Conservation (phyloP, 2,888 invertebrate species). For the Entomobrya proxima region DNA sequence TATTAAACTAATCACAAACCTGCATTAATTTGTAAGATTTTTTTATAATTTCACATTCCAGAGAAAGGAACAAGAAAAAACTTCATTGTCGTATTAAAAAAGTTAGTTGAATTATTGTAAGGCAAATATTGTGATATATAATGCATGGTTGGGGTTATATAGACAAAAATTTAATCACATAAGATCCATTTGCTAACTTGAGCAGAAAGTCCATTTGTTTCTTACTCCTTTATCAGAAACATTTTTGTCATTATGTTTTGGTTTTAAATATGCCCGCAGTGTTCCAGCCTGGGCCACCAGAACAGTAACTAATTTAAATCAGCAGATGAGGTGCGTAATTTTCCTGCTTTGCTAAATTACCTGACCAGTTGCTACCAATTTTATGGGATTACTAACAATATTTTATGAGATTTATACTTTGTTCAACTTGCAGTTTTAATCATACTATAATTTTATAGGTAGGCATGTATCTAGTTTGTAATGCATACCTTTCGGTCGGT, state of each 20-base stretch:
- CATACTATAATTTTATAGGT: background rate
- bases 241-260: background rate
- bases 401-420: background rate
- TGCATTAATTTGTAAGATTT: constrained; percentile 47
- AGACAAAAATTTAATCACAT: constrained; percentile 4
- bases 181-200: background rate
- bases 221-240: background rate
- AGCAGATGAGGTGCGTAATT: constrained; percentile 15
- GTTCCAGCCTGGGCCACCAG: background rate
- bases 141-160: no score
- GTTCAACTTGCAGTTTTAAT: no score
- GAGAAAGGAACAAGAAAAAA: background rate
- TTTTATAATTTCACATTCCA: constrained; percentile 15
- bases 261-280: background rate
- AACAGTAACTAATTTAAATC: constrained; percentile 37
- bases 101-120: no score
- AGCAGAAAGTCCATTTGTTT: background rate
- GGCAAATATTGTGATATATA: no score
- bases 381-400: background rate
- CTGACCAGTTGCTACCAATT: constrained; percentile 54
- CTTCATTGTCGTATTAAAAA: no score
- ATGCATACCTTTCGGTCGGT: no score
- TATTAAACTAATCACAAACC: constrained; percentile 52
- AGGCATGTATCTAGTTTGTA: background rate
- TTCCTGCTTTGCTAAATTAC: constrained; percentile 44